Base-by-base conservation (phyloP, 2,888 invertebrate genomes). In the Gari tellinella region DNA sequence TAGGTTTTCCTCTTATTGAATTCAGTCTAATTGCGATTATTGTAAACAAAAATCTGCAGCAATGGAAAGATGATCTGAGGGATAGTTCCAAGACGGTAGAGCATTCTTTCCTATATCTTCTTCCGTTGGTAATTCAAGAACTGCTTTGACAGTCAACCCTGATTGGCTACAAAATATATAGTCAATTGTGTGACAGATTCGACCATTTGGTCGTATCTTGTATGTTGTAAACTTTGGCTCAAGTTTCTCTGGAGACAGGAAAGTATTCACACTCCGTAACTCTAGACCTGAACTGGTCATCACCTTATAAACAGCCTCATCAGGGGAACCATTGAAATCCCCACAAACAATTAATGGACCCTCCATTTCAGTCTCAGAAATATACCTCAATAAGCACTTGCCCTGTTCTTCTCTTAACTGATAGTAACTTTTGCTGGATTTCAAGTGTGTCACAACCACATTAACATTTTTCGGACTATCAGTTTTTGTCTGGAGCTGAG, bases 41-140 rank as follows among this genome's bases (percentile, higher is more conserved):
- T 56, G 56, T n/a, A 84, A 37, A 23, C 78, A 58, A 61, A 89
- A 79, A 62, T 90, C 89, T 78, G 84, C 84, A 2, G 89, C 94
- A 72, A 96, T 92, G 0, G 95, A 95, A 86, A 96, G 94, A 89
- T 96, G 96, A 92, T 96, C 96, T 1, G 95, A 96, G 0, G 96
- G 95, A 91, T 95, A 96, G 58, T 92, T 91, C 80, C 94, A 93
- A 60, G 95, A 95, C 1, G 96, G 96, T 25, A 95, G 94, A 52
- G 95, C 93, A 80, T 94, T 93, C 58, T 93, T 92, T 0, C 95
- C 95, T 61, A 96, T 94, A 82, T 95, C 94, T 25, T 94, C 94
- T 41, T 93, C 95, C 0, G 93, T 93, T 0, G 96, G 95, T 70
- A 95, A 93, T 61, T 94, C 92, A 37, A 95, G 88, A 2, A 94